Conservation (phyloP, 2,888 invertebrate genomes). For the Stenodema calcarata region DNA sequence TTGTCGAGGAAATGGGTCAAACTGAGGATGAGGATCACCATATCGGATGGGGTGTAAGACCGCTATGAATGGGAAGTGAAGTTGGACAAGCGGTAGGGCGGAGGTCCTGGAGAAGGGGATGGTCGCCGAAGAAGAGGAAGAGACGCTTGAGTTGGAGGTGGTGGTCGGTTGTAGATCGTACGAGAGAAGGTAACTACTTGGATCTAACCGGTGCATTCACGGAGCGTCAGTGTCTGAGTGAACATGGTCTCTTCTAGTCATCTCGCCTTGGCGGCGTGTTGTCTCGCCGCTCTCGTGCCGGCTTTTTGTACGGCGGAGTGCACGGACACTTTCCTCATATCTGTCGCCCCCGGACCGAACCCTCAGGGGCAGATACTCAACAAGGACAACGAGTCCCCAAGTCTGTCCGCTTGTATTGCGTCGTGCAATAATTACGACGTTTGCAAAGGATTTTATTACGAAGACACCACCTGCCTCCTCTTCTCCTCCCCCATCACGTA, state of each 20-base stretch:
- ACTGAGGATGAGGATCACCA: constrained; percentile 21
- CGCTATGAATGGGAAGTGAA: constrained; percentile 19
- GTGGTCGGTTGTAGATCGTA: neutral
- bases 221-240: neutral
- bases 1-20: constrained; percentile 26
- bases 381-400: neutral
- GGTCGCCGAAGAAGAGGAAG: neutral
- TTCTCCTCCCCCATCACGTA: constrained; percentile 6
- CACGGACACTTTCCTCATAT: constrained; percentile 15
- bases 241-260: constrained; percentile 20
- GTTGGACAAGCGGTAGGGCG: neutral
- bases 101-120: neutral
- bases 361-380: neutral
- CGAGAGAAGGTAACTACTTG: neutral
- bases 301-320: neutral
- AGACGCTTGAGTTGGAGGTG: neutral
- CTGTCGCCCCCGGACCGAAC: neutral
- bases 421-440: neutral
- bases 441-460: constrained; percentile 31
- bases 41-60: constrained; percentile 26
- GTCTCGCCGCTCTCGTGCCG: neutral
- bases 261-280: neutral
- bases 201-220: neutral
- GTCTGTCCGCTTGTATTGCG: constrained; percentile 27
- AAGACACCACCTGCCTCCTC: constrained; percentile 27